Conservation (phyloP, 2,888 invertebrate species). For the Orthosia gothica region DNA sequence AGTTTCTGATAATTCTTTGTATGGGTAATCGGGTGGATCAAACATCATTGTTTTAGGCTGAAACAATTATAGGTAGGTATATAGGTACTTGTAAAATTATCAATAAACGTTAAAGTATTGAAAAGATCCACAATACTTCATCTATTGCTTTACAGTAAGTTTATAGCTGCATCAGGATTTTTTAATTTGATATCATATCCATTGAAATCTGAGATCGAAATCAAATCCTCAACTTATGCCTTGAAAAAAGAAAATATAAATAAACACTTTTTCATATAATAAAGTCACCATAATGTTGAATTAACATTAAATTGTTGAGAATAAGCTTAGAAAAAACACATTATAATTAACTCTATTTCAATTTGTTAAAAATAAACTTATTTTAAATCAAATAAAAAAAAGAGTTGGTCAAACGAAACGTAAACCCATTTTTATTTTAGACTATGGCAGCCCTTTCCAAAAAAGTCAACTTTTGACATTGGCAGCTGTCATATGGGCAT, state of each 20-base stretch:
- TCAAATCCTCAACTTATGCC: too few species aligned
- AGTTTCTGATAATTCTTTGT: conserved; percentile 84
- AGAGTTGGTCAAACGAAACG: neutral
- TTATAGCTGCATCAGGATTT: neutral
- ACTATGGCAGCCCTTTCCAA: neutral
- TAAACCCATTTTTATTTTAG: neutral
- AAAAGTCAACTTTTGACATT: conserved; percentile 15
- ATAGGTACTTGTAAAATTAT: neutral
- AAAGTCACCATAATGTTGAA: too few species aligned
- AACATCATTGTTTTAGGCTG: conserved; percentile 85
- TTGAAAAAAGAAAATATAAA: too few species aligned
- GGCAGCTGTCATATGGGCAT: conserved; percentile 22
- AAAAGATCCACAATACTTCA: neutral
- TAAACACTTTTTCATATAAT: too few species aligned
- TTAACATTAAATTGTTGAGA: too few species aligned
- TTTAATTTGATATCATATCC: neutral
- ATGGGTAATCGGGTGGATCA: conserved; percentile 88
- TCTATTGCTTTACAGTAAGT: neutral
- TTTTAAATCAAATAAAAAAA: too few species aligned
- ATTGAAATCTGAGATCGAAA: neutral
- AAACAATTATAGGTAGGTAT: conserved; percentile 39
- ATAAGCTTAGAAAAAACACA: too few species aligned
- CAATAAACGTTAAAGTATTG: neutral
- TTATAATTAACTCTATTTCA: too few species aligned
- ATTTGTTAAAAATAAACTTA: too few species aligned